A percentile compares a stretch with the other conserved stretches of the same genome.
phyloP scores from a whole-genome alignment of 2,888 invertebrate genomes.

The Brachycybe producta region DNA sequence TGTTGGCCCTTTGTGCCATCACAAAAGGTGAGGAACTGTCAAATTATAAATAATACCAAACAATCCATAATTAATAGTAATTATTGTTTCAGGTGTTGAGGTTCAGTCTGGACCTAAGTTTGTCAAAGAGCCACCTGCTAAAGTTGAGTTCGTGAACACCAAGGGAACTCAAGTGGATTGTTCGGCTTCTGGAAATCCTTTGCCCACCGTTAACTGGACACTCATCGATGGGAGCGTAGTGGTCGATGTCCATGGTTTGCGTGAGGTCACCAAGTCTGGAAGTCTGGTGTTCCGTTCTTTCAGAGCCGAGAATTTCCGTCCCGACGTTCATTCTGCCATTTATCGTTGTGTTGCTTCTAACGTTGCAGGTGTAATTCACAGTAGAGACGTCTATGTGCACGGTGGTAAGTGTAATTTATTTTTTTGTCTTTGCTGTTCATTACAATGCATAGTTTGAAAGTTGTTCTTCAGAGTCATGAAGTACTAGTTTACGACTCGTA shows the following conservation, averaged over 20 bases:
- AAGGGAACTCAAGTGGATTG: slow-evolving; percentile 5
- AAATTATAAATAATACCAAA: too few species aligned
- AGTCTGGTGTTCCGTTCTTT: slow-evolving; percentile 5
- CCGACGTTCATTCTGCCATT: slow-evolving; percentile 10
- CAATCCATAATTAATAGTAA: too few species aligned
- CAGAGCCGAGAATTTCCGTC: slow-evolving; percentile 10
- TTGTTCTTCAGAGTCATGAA: slow-evolving; percentile 9
- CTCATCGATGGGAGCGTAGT: not conserved
- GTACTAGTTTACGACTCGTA: slow-evolving; percentile 17
- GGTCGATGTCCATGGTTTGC: not conserved
- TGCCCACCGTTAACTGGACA: slow-evolving; percentile 8
- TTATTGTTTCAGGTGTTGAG: not conserved
- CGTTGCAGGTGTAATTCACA: slow-evolving; percentile 2
- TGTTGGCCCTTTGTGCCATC: too few species aligned
- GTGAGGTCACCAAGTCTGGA: not conserved
- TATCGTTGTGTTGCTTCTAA: slow-evolving; percentile 4
- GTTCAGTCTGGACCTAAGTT: not conserved
- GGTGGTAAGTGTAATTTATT: slow-evolving; percentile 9
- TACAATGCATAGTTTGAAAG: not conserved
- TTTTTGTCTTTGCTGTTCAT: not conserved
- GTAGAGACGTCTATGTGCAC: slow-evolving; percentile 8
- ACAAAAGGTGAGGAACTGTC: too few species aligned
- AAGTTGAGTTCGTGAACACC: slow-evolving; percentile 9
- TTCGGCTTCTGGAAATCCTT: slow-evolving; percentile 3
- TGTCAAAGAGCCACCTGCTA: not conserved